Evolutionary conservation across 2,888 invertebrate genomes (phyloP), one percentile per base, ranked within the genome.

Genomic region (Scaptomyza flava): DNA sequence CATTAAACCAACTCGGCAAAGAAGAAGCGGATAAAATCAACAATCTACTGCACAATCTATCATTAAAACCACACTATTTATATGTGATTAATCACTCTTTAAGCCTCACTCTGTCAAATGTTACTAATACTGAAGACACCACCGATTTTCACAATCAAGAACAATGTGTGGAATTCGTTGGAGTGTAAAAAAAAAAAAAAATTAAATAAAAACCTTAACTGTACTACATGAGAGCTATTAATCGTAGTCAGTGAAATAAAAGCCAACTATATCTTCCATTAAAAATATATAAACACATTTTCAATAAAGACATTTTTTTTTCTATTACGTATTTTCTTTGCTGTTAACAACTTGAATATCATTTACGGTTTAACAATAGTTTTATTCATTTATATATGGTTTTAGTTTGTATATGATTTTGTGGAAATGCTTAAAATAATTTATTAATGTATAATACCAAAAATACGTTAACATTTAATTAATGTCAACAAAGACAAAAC

Each of bases 241-340:
- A 67, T 61, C 65, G 60, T 56, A 82, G 74, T 63, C 80, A 69
- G 74, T 75, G 77, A 68, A 83, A 67, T 85, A 34, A 86, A 86
- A 68, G 82, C 72, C 70, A 72, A 69, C 83, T 77, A 77, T 81
- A 86, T 72, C 81, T 82, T 82, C 87, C 87, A 82, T 82, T 83
- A 86, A 83, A 78, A 86, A 83, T 41, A 41, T 83, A 83, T 77
- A 72, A 83, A 80, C 80, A 80, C 73, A 81, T 73, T 83, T 83
- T 86, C 64, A 82, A 86, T 82, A 82, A 86, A 82, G 61, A 74
- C 76, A 86, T 59, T 81, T 86, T 14, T 14, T 17, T 38, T 86
- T 86, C 86, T 85, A 85, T 75, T 81, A 75, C 66, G 51, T 57
- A 52, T 42, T 20, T 48, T 47, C 72, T 69, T 65, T 71, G 61